Evolutionary conservation across 92 coral and sea anemone species (phyloP).

Genomic region (Paramuricea clavata): DNA sequence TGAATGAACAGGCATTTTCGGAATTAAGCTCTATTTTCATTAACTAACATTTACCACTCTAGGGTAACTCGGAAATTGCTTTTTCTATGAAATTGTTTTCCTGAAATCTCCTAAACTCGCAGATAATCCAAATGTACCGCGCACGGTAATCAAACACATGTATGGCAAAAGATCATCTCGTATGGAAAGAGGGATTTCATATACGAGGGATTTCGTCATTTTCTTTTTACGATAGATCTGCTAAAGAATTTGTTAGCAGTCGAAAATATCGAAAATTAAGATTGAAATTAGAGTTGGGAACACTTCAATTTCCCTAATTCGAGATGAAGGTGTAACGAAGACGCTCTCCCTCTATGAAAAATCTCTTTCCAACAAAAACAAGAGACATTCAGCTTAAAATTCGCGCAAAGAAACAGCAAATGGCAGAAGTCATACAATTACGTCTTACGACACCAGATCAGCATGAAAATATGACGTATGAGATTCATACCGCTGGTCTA

Average conservation of each 20-base stretch:
- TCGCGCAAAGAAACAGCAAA: background rate
- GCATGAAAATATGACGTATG: background rate
- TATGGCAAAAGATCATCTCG: background rate
- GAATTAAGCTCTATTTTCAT: too few species aligned
- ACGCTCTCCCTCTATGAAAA: slow-evolving; percentile 9
- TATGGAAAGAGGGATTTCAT: background rate
- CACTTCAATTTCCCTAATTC: background rate
- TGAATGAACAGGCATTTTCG: too few species aligned
- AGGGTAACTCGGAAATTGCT: too few species aligned
- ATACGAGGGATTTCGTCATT: background rate
- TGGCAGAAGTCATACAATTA: background rate
- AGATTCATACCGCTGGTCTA: background rate
- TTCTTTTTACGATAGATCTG: background rate
- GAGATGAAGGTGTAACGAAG: background rate
- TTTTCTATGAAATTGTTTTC: background rate
- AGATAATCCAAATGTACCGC: background rate
- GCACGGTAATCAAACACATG: slow-evolving; percentile 12
- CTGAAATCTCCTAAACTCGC: background rate
- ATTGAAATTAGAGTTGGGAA: too few species aligned
- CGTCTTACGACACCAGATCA: background rate
- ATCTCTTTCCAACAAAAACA: background rate
- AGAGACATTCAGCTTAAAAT: background rate
- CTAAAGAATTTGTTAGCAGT: background rate
- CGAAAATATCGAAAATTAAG: background rate
- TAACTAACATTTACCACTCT: too few species aligned